Base-by-base conservation (phyloP, 2,888 invertebrate species). In the Cheilosia vulpina region DNA sequence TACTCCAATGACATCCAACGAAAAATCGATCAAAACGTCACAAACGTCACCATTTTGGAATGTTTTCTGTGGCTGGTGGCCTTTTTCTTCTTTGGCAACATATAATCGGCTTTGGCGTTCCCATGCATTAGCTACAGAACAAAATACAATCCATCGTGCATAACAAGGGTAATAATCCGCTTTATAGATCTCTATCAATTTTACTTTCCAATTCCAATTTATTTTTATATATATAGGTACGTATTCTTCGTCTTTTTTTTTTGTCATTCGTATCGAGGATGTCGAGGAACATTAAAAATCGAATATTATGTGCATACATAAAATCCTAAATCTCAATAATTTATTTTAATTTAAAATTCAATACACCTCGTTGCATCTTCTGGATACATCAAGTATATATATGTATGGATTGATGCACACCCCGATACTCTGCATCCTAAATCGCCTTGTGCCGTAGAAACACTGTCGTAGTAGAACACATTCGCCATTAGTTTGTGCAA, bases 401-500 rank as follows among this genome's bases (percentile, higher is more conserved):
- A 15, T 52, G 21, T 15, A 17, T 19, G 31, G 31, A 17, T 41
- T 13, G 52, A 11, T 38, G 11, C 31, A 19, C 52, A 50, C 45
- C 62, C 62, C 62, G 27, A 60, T 19, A 17, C 19, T 47, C 13
- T 72, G 73, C 60, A 47, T 66, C 53, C 60, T 58, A 63, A 68
- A 50, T 69, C 63, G 17, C 55, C 58, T 69, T 52, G 50, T 43
- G 27, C 58, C 34, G 19, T 17, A 45, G 38, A 41, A n/a, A 53
- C 58, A 24, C 21, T 45, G 47, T 47, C 47, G 47, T 9, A 52
- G 38, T 53, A 69, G 58, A 75, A 68, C 80, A 84, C 53, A 84
- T 69, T 85, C 73, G 60, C 84, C 84, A 85, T 85, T 85, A 85
- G 84, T 80, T 75, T 85, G 84, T 80, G 84, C 80, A 85, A 85